These are phyloP conservation scores for Peromyscus californicus DNA, from an alignment of 2,113 vertebrate species.

Conservation along the genomic window DNA sequence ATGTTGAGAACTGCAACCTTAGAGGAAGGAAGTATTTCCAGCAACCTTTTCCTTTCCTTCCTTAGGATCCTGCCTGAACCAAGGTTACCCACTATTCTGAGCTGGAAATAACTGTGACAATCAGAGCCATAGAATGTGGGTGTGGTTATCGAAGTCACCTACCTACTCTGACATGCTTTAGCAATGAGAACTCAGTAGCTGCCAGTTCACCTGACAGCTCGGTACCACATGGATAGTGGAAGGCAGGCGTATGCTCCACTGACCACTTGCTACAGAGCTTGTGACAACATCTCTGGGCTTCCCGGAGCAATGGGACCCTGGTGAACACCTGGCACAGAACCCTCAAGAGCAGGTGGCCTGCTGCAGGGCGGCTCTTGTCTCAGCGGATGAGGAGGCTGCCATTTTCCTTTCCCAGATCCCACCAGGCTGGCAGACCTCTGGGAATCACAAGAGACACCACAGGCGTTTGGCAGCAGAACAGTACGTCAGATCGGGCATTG, in stretches of 20 bases:
- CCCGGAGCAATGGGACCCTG: neutral
- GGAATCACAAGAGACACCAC: neutral
- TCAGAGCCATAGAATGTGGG: neutral
- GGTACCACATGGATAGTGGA: fast-evolving
- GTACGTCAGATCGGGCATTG: constrained; percentile 5
- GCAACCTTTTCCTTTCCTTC: neutral
- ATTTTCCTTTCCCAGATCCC: neutral
- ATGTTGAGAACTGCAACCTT: neutral
- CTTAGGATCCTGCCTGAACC: neutral
- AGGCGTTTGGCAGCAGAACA: neutral
- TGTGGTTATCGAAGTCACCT: neutral
- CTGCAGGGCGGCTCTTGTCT: fast-evolving
- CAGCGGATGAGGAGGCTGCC: fast-evolving
- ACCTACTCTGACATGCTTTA: neutral
- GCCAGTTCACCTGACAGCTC: neutral
- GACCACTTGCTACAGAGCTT: fast-evolving
- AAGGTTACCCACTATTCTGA: fast-evolving
- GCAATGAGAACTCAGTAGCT: neutral
- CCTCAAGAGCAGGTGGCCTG: neutral
- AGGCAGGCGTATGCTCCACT: fast-evolving
- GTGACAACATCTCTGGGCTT: neutral
- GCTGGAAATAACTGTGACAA: neutral
- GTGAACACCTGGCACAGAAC: neutral
- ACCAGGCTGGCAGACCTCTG: neutral
- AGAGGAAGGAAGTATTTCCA: neutral